Conservation (phyloP, 2,797 vertebrate species). For the Epinephelus awoara region DNA sequence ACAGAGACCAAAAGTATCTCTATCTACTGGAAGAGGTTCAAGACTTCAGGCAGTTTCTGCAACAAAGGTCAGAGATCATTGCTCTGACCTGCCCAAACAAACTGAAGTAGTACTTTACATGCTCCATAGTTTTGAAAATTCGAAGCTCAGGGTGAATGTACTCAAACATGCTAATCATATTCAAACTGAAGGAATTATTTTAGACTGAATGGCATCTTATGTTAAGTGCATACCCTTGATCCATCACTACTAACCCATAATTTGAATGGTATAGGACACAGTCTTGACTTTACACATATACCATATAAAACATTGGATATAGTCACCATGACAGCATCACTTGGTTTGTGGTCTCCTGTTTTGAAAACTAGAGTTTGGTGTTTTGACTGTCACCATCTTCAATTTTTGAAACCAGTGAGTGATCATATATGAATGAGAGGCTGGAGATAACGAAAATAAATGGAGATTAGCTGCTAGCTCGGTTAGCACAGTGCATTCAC, state of each 20-base stretch:
- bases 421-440: too few relatives aligned
- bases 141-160: neutral
- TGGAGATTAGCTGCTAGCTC: too few relatives aligned
- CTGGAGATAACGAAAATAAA: too few relatives aligned
- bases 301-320: too few relatives aligned
- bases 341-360: too few relatives aligned
- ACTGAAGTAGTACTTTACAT: neutral
- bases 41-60: constrained; percentile 13
- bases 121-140: constrained; percentile 5
- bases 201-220: neutral
- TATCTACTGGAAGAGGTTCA: constrained; percentile 1
- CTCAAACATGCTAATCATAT: neutral
- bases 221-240: neutral
- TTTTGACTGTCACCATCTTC: too few relatives aligned
- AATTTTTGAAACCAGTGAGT: too few relatives aligned
- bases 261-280: neutral
- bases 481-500: too few relatives aligned
- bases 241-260: neutral
- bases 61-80: neutral
- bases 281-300: too few relatives aligned
- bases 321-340: too few relatives aligned
- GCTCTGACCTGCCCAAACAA: constrained; percentile 22
- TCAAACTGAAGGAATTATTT: neutral
- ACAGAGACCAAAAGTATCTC: neutral
- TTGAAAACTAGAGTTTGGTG: too few relatives aligned